Percentiles rank a stretch among this genome's conserved stretches.
Conservation (phyloP, 2,797 vertebrate genomes). For the Vireo griseus region DNA sequence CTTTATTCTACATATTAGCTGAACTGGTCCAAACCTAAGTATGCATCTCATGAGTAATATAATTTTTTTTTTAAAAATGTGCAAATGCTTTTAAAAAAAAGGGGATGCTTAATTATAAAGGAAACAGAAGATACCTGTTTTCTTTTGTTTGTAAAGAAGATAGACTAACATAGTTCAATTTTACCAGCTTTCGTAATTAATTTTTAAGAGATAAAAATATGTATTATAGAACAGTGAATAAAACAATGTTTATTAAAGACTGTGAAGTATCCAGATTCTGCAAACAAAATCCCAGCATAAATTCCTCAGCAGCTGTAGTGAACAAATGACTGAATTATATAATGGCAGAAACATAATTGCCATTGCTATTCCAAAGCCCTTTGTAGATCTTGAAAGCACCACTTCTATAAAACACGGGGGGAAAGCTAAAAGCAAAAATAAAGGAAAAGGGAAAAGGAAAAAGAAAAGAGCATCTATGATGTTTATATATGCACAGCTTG, state of each 20-base stretch:
- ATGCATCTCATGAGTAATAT: fast-evolving
- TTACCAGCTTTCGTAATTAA: neutral
- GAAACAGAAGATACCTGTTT: neutral
- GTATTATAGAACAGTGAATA: neutral
- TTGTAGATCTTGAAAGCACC: neutral
- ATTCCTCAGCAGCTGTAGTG: neutral
- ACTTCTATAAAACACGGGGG: neutral
- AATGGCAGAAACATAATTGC: neutral
- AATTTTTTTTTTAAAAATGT: neutral
- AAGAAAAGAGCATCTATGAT: neutral
- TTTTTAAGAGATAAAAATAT: neutral
- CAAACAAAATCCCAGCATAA: neutral
- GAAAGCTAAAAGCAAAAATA: neutral
- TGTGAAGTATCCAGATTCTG: neutral
- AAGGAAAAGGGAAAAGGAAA: neutral
- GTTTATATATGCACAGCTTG: neutral
- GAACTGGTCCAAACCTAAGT: neutral
- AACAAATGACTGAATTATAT: neutral
- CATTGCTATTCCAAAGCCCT: neutral
- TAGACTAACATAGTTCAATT: neutral
- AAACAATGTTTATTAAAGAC: neutral
- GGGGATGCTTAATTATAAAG: neutral
- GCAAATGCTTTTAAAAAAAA: neutral
- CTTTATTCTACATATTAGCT: neutral
- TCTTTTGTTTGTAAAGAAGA: neutral